phyloP scores from a whole-genome alignment of 2,113 vertebrate species.

The Xiphorhynchus elegans region DNA sequence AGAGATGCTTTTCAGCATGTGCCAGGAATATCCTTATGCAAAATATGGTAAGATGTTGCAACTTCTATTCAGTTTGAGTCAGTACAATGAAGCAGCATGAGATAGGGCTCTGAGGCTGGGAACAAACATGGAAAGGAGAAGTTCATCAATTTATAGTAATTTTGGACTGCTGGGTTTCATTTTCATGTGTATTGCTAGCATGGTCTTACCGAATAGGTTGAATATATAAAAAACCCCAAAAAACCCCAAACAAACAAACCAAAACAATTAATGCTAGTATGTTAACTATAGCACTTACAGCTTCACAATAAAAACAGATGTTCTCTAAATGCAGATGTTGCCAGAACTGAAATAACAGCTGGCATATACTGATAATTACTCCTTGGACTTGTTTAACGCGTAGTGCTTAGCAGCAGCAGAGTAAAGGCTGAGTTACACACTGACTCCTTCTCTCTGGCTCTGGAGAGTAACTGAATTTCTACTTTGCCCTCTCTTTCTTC shows the following conservation, averaged over 20 bases:
- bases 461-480: neutral
- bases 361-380: conserved; percentile 6
- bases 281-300: neutral
- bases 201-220: neutral
- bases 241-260: no score
- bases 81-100: neutral
- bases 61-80: neutral
- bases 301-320: neutral
- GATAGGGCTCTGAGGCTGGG: neutral
- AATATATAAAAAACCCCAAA: neutral
- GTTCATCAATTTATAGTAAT: neutral
- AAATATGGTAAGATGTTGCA: neutral
- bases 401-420: rapidly evolving
- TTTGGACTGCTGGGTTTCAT: neutral
- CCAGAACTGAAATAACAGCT: neutral
- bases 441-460: neutral
- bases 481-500: neutral
- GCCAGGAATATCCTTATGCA: neutral
- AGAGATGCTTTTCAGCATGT: neutral
- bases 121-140: neutral
- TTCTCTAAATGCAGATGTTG: conserved; percentile 28
- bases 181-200: neutral
- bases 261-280: neutral
- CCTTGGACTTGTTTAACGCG: neutral
- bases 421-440: neutral